Conservation (phyloP, 2,113 vertebrate species). For the Panthera leo region DNA sequence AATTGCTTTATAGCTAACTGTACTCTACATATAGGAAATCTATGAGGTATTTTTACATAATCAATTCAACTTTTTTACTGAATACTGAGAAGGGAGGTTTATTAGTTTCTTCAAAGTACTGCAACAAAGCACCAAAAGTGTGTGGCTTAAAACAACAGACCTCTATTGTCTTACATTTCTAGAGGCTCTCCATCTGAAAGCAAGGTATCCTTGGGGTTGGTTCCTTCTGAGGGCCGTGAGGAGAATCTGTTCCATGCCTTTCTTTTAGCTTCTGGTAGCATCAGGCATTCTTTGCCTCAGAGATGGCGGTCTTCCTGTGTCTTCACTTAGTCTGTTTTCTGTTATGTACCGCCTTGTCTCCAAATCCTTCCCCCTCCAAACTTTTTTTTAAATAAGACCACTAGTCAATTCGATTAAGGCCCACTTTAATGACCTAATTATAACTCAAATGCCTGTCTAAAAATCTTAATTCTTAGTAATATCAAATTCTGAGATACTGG, state of each 20-base stretch:
- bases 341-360: neutral
- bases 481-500: neutral
- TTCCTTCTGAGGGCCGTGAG: neutral
- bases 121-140: neutral
- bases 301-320: neutral
- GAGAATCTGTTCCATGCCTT: neutral
- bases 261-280: neutral
- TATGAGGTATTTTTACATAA: neutral
- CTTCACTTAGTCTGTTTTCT: neutral
- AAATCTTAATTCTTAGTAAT: neutral
- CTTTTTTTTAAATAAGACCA: neutral
- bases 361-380: no score
- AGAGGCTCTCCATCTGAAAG: neutral
- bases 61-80: neutral
- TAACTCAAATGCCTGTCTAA: neutral
- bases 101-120: neutral
- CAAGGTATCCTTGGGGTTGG: neutral
- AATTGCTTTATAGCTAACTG: neutral
- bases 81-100: neutral
- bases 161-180: neutral
- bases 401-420: neutral
- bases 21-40: neutral
- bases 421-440: neutral
- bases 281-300: neutral
- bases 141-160: neutral